These are phyloP conservation scores for Merops nubicus DNA, from an alignment of 2,113 vertebrate genomes.

Conservation along the genomic window DNA sequence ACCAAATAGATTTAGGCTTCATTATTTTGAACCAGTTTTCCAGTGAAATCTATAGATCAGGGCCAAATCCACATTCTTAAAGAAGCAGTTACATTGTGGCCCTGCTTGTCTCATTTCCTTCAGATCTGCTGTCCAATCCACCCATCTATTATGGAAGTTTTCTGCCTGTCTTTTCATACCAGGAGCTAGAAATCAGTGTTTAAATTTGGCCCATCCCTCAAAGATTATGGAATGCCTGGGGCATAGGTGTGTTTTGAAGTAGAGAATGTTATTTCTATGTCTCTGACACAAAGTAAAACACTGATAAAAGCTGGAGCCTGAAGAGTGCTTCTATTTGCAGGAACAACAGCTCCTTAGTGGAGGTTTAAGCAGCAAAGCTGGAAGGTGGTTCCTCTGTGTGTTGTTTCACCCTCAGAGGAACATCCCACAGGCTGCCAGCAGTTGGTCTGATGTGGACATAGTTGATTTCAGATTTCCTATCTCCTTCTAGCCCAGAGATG, in stretches of 20 bases:
- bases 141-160: not conserved
- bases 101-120: not conserved
- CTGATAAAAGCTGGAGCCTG: not conserved
- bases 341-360: not conserved
- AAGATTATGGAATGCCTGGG: not conserved
- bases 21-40: not conserved
- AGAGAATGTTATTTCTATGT: rapidly evolving
- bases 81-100: not conserved
- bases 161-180: not conserved
- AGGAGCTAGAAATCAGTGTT: not conserved
- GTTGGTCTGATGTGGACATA: not conserved
- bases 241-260: not conserved
- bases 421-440: not conserved
- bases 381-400: not conserved
- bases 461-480: not conserved
- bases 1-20: not conserved
- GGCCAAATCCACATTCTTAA: not conserved
- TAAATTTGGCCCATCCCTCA: not conserved
- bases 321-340: not conserved
- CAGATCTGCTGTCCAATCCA: not conserved
- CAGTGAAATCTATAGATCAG: not conserved
- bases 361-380: not conserved
- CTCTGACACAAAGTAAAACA: not conserved
- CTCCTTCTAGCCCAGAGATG: not conserved
- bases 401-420: not conserved